phyloP scores from a whole-genome alignment of 2,797 vertebrate genomes.

The Petrocephalus schoutedeni region DNA sequence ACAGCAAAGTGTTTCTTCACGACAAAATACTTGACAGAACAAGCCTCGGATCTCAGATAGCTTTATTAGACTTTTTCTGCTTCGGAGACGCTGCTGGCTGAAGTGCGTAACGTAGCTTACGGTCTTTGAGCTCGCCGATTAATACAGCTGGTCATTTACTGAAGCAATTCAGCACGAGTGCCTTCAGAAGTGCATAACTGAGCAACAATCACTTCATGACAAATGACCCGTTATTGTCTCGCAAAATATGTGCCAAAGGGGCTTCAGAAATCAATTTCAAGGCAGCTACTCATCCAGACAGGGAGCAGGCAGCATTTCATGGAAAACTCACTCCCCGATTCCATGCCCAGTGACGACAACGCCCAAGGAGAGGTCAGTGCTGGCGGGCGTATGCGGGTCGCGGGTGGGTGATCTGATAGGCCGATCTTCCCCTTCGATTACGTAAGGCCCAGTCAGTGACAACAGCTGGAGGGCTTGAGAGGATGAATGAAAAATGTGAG shows the following conservation, averaged over 20 bases:
- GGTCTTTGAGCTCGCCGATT: not conserved
- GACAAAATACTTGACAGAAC: not conserved
- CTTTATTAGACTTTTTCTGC: not conserved
- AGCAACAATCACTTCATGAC: not conserved
- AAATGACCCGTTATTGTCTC: slow-evolving; percentile 7
- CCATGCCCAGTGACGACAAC: not conserved
- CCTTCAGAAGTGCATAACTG: not conserved
- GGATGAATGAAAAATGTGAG: not conserved
- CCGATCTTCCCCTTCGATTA: not conserved
- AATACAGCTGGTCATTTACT: not conserved
- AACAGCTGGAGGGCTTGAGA: not conserved
- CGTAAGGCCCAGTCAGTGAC: not conserved
- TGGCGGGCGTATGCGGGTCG: not conserved
- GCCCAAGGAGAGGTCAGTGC: not conserved
- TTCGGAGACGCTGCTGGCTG: not conserved
- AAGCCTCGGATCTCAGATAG: not conserved
- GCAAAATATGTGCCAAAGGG: not conserved
- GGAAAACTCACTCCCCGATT: not conserved
- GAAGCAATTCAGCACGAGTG: not conserved
- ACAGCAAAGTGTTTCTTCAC: not conserved
- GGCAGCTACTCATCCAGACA: not conserved
- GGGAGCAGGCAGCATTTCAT: not conserved
- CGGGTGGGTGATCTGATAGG: not conserved
- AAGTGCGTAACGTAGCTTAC: not conserved
- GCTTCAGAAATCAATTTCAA: slow-evolving; percentile 6